These are phyloP conservation scores for Trichopria drosophilae DNA, from an alignment of 2,888 invertebrate species.

Conservation along the genomic window DNA sequence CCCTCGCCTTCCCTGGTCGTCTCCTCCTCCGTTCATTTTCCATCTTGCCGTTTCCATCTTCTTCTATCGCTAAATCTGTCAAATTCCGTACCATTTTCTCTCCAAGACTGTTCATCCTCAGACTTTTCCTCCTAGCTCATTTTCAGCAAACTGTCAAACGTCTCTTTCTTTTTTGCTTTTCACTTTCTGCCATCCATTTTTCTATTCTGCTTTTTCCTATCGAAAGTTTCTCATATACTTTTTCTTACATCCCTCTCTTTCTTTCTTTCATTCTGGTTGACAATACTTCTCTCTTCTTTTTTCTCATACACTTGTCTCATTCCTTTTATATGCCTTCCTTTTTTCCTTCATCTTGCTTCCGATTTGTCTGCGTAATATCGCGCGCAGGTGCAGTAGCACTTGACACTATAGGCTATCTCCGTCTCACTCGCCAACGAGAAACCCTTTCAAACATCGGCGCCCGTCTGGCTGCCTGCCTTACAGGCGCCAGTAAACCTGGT, in stretches of 20 bases:
- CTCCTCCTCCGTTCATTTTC: too few relatives aligned
- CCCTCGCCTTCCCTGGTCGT: too few relatives aligned
- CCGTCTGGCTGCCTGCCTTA: conserved; percentile 57
- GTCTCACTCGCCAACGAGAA: conserved; percentile 42
- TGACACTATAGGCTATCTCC: conserved; percentile 30
- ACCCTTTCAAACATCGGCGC: conserved; percentile 55
- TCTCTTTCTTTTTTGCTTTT: conserved; percentile 22
- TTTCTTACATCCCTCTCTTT: conserved; percentile 18
- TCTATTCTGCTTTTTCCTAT: conserved; percentile 14
- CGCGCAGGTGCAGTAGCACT: background rate
- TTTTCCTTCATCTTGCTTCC: background rate
- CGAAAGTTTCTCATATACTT: conserved; percentile 22
- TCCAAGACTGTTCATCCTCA: too few relatives aligned
- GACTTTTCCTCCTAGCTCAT: too few relatives aligned
- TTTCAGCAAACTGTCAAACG: too few relatives aligned
- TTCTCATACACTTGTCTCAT: conserved; percentile 1
- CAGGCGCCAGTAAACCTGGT: conserved; percentile 55
- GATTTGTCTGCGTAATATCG: too few relatives aligned
- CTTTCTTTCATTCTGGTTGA: conserved; percentile 15
- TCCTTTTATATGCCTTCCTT: background rate
- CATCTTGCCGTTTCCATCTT: too few relatives aligned
- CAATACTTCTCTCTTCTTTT: conserved; percentile 28
- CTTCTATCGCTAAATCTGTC: too few relatives aligned
- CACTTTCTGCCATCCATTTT: conserved; percentile 3
- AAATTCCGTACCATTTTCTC: too few relatives aligned